Conservation (phyloP, 2,888 invertebrate genomes). For the Lasioglossum pauxillum region DNA sequence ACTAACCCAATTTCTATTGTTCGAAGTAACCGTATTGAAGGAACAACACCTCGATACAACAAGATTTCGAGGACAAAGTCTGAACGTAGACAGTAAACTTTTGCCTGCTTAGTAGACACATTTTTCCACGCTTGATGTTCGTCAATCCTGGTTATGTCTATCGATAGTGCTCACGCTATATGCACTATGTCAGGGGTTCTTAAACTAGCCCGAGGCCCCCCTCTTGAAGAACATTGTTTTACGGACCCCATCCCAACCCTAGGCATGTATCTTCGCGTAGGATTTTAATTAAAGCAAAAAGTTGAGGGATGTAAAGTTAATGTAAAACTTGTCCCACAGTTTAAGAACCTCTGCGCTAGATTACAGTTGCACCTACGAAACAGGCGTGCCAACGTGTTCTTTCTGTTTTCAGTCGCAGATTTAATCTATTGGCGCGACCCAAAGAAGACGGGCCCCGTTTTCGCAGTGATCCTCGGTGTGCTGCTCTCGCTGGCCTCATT, state of each 20-base stretch:
- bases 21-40: not conserved
- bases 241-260: too few species aligned
- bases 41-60: not conserved
- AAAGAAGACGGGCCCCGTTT: conserved; percentile 96
- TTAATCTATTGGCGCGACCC: conserved; percentile 99
- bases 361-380: not conserved
- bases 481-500: conserved; percentile 97
- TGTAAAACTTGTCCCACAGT: too few species aligned
- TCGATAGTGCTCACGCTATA: too few species aligned
- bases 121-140: not conserved
- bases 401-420: conserved; percentile 92
- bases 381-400: not conserved
- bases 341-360: too few species aligned
- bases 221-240: too few species aligned
- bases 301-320: too few species aligned
- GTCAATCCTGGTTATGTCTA: not conserved
- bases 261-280: too few species aligned
- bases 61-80: not conserved
- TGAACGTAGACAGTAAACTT: not conserved
- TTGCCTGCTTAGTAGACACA: not conserved
- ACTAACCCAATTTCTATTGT: not conserved
- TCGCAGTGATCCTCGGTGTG: conserved; percentile 94
- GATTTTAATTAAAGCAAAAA: too few species aligned
- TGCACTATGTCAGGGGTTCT: too few species aligned
- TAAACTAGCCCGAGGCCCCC: too few species aligned